Evolutionary conservation across 2,797 vertebrate genomes (phyloP).

Genomic region (Botia almorhae): DNA sequence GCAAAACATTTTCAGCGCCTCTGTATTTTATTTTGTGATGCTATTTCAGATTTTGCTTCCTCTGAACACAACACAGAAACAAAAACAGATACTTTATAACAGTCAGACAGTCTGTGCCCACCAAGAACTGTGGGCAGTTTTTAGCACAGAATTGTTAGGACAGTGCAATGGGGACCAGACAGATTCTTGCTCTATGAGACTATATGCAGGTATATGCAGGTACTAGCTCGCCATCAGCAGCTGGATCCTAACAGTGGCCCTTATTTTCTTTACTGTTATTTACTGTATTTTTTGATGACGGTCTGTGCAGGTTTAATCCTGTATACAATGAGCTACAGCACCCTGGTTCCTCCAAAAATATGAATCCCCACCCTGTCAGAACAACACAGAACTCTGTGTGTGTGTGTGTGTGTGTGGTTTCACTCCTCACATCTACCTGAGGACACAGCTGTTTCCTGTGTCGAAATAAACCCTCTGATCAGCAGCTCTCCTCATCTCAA

Average conservation of each 20-base stretch:
- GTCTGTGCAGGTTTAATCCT: constrained; percentile 21
- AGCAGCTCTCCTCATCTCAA: constrained; percentile 54
- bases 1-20: background rate
- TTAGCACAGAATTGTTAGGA: background rate
- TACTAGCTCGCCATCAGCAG: constrained; percentile 39
- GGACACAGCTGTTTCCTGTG: constrained; percentile 60
- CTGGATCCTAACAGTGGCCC: constrained; percentile 68
- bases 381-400: constrained; percentile 59
- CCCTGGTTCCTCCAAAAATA: constrained; percentile 76
- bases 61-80: background rate
- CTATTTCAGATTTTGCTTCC: background rate
- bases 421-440: constrained; percentile 41
- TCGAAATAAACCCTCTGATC: constrained; percentile 39
- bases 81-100: background rate
- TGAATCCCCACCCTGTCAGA: constrained; percentile 81
- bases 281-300: constrained; percentile 71
- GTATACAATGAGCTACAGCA: constrained; percentile 79
- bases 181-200: background rate
- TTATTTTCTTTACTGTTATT: constrained; percentile 68
- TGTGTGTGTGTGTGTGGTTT: constrained; percentile 27
- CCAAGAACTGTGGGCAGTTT: too few relatives aligned
- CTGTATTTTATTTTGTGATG: background rate
- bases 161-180: background rate
- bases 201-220: background rate
- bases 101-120: background rate